These are phyloP conservation scores for Oppia nitens DNA, from an alignment of 1,140 invertebrate genomes.

Conservation along the genomic window DNA sequence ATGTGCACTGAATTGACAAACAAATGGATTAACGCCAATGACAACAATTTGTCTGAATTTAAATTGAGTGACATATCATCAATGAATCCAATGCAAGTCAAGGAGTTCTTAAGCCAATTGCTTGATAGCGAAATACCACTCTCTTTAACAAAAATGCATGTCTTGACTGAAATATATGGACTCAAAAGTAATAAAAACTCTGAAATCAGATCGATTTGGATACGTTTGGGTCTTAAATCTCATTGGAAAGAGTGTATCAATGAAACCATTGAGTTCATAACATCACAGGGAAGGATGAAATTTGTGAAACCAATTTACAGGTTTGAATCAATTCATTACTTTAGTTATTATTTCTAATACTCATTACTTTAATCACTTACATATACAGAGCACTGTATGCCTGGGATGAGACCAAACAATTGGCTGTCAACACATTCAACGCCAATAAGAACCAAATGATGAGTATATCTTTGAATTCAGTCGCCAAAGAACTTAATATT, in stretches of 20 bases:
- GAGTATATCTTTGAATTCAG: conserved; percentile 38
- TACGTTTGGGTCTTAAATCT: conserved; percentile 54
- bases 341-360: conserved; percentile 11
- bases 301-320: conserved; percentile 66
- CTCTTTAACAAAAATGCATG: conserved; percentile 39
- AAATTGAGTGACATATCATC: conserved; percentile 33
- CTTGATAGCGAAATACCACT: conserved; percentile 32
- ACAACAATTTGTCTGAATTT: conserved; percentile 31
- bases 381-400: conserved; percentile 51
- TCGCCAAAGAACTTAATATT: conserved; percentile 1
- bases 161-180: conserved; percentile 47
- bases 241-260: conserved; percentile 46
- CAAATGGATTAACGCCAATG: conserved; percentile 36
- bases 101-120: conserved; percentile 52
- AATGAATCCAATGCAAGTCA: conserved; percentile 47
- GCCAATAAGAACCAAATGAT: conserved; percentile 58
- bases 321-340: conserved; percentile 20
- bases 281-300: conserved; percentile 71
- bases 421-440: conserved; percentile 52
- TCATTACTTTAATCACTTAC: conserved; percentile 10
- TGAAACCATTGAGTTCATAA: conserved; percentile 53
- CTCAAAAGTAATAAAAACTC: conserved; percentile 48
- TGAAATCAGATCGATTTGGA: conserved; percentile 56
- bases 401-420: conserved; percentile 49
- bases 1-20: conserved; percentile 41